Percentiles rank a stretch among this genome's conserved stretches.
phyloP scores from a whole-genome alignment of 2,888 invertebrate genomes.

The Drosophila cracens region DNA sequence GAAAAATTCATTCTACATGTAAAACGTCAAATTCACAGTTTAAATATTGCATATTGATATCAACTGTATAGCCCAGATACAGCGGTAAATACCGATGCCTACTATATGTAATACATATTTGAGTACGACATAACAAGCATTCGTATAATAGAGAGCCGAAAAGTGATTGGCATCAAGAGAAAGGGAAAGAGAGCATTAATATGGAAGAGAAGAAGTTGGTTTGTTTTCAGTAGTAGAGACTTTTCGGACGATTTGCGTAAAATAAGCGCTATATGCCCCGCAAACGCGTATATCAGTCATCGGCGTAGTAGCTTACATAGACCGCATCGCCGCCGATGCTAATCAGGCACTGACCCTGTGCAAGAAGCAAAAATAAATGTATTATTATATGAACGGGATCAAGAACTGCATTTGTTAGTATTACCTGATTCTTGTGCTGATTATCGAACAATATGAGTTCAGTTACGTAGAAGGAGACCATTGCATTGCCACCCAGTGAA shows the following conservation, averaged over 20 bases:
- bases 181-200: slow-evolving; percentile 28
- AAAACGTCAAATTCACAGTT: slow-evolving; percentile 65
- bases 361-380: slow-evolving; percentile 75
- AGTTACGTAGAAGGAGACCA: slow-evolving; percentile 96
- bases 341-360: slow-evolving; percentile 97
- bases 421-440: slow-evolving; percentile 98
- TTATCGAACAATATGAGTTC: slow-evolving; percentile 96
- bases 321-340: slow-evolving; percentile 98
- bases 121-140: slow-evolving; percentile 23
- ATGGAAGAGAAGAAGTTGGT: slow-evolving; percentile 19
- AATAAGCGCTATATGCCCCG: slow-evolving; percentile 83
- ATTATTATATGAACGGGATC: not conserved
- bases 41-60: slow-evolving; percentile 64
- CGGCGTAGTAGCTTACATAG: slow-evolving; percentile 89
- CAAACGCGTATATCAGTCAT: slow-evolving; percentile 85
- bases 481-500: slow-evolving; percentile 96
- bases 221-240: slow-evolving; percentile 72
- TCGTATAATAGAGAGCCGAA: slow-evolving; percentile 5
- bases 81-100: slow-evolving; percentile 15
- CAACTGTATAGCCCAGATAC: slow-evolving; percentile 26
- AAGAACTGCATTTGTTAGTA: not conserved
- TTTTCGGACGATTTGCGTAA: slow-evolving; percentile 82
- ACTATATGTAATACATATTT: slow-evolving; percentile 15
- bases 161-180: slow-evolving; percentile 28
- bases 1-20: slow-evolving; percentile 50